Base-by-base conservation (phyloP, 2,113 vertebrate genomes). In the Hepsetus odoe region DNA sequence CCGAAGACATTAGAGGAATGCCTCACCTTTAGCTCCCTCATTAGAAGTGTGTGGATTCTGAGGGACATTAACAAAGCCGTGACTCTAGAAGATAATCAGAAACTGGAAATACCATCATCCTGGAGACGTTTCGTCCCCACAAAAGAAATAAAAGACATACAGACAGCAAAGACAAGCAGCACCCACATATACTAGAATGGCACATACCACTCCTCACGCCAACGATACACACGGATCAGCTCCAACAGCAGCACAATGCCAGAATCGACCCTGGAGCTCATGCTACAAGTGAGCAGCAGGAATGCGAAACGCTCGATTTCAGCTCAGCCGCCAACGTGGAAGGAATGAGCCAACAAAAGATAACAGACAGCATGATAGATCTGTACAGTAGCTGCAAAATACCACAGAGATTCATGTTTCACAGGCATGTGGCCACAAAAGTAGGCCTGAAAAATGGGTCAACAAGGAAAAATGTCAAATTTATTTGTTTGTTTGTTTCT, bases 231-330 rank as follows among this genome's bases (percentile, higher is more conserved):
- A 53, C 20, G 40, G 44, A 75, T 35, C 73, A 5, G 14, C 35
- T 65, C 62, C 62, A 66, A 35, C 24, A 13, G 18, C 0, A 26
- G 8, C 61, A 56, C 74, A 55, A 40, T 28, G 46, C 22, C 46
- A 38, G 46, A 6, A n/a, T 58, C 38, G 62, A 28, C 8, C 13
- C n/a, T 56, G 10, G 16, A 76, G 51, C 64, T 6, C 2, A 7
- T 22, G 51, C 51, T 55, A 24, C 51, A 55, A 55, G 51, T 55
- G 51, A 55, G 51, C 51, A 55, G 46, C 10, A 16, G 62, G 74
- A 55, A 76, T 40, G 61, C 8, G 46, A 65, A 38, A 24, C 16
- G 61, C 26, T 26, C 59, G 4, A 7, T 74, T 51, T 49, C 26
- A 65, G 44, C 24, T 4, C n/a, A 14, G n/a, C 1, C 35, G 49